Evolutionary conservation across 2,113 vertebrate species (phyloP).

Genomic region (Antennarius striatus): DNA sequence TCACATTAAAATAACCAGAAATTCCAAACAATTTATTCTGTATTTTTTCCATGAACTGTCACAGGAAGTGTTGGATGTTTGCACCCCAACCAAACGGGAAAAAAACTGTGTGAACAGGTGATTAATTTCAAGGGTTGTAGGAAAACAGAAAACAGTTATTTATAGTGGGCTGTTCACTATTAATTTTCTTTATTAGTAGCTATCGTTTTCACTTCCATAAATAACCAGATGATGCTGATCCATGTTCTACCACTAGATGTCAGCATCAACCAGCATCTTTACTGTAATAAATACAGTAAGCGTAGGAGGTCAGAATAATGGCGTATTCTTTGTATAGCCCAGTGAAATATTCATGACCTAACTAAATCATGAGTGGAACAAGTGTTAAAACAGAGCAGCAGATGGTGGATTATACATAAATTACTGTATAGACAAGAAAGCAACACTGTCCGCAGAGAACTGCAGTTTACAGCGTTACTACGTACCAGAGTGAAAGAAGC

Average conservation of each 20-base stretch:
- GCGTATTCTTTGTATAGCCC: neutral
- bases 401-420: neutral
- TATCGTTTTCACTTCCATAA: neutral
- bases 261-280: constrained; percentile 59
- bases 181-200: neutral
- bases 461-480: neutral
- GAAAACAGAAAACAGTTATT: neutral
- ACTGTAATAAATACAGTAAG: constrained; percentile 14
- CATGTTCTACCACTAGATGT: constrained; percentile 65
- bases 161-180: neutral
- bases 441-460: neutral
- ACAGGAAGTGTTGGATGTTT: neutral
- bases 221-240: constrained; percentile 8
- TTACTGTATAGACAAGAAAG: neutral
- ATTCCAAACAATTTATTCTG: constrained; percentile 9
- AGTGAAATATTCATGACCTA: too few relatives aligned
- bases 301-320: neutral
- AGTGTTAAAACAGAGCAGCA: neutral
- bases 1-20: neutral
- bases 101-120: constrained; percentile 3
- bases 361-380: neutral
- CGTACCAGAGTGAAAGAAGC: too few relatives aligned
- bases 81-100: neutral
- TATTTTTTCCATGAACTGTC: constrained; percentile 7
- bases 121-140: neutral